Conservation (phyloP, 2,113 vertebrate species). For the Actenoides hombroni region DNA sequence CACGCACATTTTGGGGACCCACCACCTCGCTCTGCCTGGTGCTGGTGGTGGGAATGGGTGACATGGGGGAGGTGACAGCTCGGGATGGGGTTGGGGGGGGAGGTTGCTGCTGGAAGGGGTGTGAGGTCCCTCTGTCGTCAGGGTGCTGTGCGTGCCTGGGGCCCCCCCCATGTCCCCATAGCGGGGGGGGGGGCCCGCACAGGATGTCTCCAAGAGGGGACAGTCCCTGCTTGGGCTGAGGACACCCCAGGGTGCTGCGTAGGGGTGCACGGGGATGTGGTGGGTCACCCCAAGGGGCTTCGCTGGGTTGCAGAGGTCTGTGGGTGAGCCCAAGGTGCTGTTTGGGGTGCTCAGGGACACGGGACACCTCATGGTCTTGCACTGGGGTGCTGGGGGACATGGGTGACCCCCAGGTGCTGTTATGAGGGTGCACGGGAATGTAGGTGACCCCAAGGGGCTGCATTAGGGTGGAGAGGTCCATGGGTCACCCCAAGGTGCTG, state of each 20-base stretch:
- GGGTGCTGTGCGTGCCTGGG: background rate
- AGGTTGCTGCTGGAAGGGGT: no score
- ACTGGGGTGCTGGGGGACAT: rapidly evolving
- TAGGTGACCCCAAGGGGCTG: background rate
- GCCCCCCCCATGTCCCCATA: background rate
- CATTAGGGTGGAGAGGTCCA: rapidly evolving
- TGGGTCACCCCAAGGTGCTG: background rate
- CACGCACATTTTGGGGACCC: background rate
- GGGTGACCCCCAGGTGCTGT: background rate
- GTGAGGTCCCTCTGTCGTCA: no score
- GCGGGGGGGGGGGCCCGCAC: background rate
- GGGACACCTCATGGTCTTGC: rapidly evolving
- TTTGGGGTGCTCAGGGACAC: rapidly evolving
- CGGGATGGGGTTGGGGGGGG: background rate
- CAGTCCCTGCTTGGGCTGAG: background rate
- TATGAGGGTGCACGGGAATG: rapidly evolving
- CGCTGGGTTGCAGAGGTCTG: rapidly evolving
- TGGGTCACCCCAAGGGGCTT: rapidly evolving
- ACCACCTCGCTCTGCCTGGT: background rate
- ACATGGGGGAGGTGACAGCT: background rate
- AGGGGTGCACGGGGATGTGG: rapidly evolving
- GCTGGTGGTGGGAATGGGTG: background rate
- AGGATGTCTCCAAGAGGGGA: no score
- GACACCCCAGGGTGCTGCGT: no score
- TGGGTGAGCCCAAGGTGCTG: background rate